A percentile compares a stretch with the other conserved stretches of the same genome.
Evolutionary conservation across 2,797 vertebrate species (phyloP).

Genomic region (Notolepis coatsorum): DNA sequence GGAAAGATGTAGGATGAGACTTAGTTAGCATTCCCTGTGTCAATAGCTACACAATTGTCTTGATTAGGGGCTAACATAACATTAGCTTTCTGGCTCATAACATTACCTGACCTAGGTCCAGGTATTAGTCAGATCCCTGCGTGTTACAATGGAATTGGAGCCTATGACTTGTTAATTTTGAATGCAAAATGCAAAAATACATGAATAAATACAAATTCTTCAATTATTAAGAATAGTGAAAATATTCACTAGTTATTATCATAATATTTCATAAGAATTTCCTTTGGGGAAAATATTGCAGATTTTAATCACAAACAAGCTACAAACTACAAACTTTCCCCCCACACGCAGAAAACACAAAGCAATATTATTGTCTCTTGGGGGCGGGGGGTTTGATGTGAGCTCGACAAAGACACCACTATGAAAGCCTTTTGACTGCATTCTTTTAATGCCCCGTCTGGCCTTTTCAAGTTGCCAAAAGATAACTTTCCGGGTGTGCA

Average conservation of each 20-base stretch:
- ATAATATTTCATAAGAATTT: neutral
- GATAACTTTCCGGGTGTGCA: conserved; percentile 75
- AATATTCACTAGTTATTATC: neutral
- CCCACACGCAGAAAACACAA: conserved; percentile 69
- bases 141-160: too few species aligned
- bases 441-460: conserved; percentile 60
- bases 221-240: too few species aligned
- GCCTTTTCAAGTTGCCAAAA: conserved; percentile 73
- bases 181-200: too few species aligned
- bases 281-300: neutral
- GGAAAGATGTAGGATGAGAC: too few species aligned
- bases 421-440: conserved; percentile 69
- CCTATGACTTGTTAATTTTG: too few species aligned
- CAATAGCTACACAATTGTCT: too few species aligned
- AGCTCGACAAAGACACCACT: conserved; percentile 73
- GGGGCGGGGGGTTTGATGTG: conserved; percentile 75
- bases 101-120: too few species aligned
- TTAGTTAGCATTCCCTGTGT: too few species aligned
- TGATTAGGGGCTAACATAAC: too few species aligned
- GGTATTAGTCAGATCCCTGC: too few species aligned
- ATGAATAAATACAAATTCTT: too few species aligned
- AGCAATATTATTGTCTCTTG: conserved; percentile 67
- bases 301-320: conserved; percentile 36
- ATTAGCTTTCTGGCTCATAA: too few species aligned
- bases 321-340: conserved; percentile 63